Percentiles rank a stretch among this genome's conserved stretches.
These are phyloP conservation scores for Synanthedon andrenaeformis DNA, from an alignment of 2,888 invertebrate species.

Conservation along the genomic window DNA sequence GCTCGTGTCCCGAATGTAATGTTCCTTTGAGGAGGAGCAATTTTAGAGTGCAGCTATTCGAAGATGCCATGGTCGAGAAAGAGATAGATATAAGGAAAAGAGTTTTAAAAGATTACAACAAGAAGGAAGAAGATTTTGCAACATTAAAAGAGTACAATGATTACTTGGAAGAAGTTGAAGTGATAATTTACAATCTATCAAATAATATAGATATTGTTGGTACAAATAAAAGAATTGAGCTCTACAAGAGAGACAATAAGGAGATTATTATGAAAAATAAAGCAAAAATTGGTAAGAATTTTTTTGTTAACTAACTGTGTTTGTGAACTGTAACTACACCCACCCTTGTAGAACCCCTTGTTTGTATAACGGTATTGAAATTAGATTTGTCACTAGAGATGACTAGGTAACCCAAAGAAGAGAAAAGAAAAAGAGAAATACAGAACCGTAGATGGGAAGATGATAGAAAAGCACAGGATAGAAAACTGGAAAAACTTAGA, in stretches of 20 bases:
- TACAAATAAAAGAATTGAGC: slow-evolving; percentile 91
- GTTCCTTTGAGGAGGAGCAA: slow-evolving; percentile 88
- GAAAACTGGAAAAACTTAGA: no score
- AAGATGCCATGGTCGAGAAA: slow-evolving; percentile 96
- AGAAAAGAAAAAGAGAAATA: no score
- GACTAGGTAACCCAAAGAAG: no score
- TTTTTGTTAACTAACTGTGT: not conserved
- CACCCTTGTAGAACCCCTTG: no score
- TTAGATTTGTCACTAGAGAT: no score
- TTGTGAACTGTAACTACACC: no score
- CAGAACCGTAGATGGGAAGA: no score
- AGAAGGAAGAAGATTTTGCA: slow-evolving; percentile 93
- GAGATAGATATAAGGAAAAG: slow-evolving; percentile 95
- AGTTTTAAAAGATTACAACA: slow-evolving; percentile 91
- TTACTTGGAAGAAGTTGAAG: slow-evolving; percentile 95
- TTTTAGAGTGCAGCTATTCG: slow-evolving; percentile 95
- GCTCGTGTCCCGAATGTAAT: slow-evolving; percentile 94
- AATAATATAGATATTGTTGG: slow-evolving; percentile 90
- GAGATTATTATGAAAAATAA: slow-evolving; percentile 86
- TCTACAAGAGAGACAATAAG: slow-evolving; percentile 91
- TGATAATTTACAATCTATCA: slow-evolving; percentile 89
- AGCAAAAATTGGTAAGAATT: slow-evolving; percentile 71
- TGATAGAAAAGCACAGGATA: no score
- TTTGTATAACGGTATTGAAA: no score
- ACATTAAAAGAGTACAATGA: slow-evolving; percentile 90